Base-by-base conservation (phyloP, 1,140 invertebrate genomes). In the Bombus consobrinus region DNA sequence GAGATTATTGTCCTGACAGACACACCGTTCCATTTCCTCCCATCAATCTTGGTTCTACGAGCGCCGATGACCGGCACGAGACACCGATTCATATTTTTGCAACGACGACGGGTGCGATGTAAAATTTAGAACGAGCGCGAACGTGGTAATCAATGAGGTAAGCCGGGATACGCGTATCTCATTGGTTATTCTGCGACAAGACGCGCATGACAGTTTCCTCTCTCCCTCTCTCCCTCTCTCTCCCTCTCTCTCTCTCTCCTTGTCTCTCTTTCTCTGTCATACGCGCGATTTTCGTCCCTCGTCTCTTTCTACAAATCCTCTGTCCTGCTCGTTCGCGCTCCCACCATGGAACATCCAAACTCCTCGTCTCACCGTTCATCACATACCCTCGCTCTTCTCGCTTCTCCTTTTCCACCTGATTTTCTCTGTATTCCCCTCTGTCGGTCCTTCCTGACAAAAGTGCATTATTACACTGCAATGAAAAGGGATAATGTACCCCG, bases 111-210 rank as follows among this genome's bases (percentile, higher is more conserved):
- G 64, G 57, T 72, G 57, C 71, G 57, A 88, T 75, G 74, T 28
- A 83, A 89, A 89, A 90, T 90, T 89, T 87, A 87, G 81, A 90
- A 81, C 89, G 83, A 81, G 82, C 86, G 79, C 81, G 81, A 84
- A 68, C 78, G 62, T 81, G 80, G 75, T 87, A 90, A 90, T 90
- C 88, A 88, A 90, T 90, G 89, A 90, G 87, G 71, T 87, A 82
- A 89, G 68, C 83, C 79, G 83, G 68, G 82, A 89, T 88, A 72
- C 85, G 85, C 43, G 62, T 68, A 68, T 69, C 85, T 85, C 81
- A 89, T 81, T 79, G 78, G 85, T 81, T 83, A 89, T 89, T 81
- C 81, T 68, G 43, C 57, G 72, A 84, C 79, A 82, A 89, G 79
- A 87, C 69, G 88, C 85, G 72, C 88, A 83, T 90, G 88, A 77